A percentile compares a stretch with the other conserved stretches of the same genome.
These are phyloP conservation scores for Rhizoglyphus robini DNA, from an alignment of 1,140 invertebrate genomes.

Conservation along the genomic window DNA sequence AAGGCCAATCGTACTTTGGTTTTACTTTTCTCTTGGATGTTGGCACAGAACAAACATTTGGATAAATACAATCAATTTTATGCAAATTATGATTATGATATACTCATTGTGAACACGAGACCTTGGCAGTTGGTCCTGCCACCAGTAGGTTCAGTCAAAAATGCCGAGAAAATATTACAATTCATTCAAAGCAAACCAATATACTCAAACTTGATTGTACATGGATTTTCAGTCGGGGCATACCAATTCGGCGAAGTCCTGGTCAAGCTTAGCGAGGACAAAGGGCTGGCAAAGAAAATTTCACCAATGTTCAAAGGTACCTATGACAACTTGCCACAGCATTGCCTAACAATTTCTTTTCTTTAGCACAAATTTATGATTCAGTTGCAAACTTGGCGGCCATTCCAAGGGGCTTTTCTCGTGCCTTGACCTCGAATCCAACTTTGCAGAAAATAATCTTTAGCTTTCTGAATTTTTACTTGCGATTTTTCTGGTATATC, in stretches of 20 bases:
- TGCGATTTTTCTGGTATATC: slow-evolving; percentile 57
- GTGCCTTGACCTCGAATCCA: slow-evolving; percentile 3
- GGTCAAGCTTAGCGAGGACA: neutral
- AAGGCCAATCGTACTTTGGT: slow-evolving; percentile 34
- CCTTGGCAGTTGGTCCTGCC: slow-evolving; percentile 73
- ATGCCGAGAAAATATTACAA: slow-evolving; percentile 53
- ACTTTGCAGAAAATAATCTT: slow-evolving; percentile 24
- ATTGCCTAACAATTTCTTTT: neutral
- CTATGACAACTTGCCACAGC: slow-evolving; percentile 1
- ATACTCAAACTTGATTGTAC: slow-evolving; percentile 53
- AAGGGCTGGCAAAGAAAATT: neutral
- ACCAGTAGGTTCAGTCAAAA: slow-evolving; percentile 43
- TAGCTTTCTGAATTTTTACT: slow-evolving; percentile 46
- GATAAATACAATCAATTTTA: slow-evolving; percentile 69
- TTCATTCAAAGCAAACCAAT: slow-evolving; percentile 48
- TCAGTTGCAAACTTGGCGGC: slow-evolving; percentile 14
- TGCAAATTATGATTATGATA: slow-evolving; percentile 65
- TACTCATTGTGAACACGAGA: slow-evolving; percentile 57
- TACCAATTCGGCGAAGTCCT: slow-evolving; percentile 24
- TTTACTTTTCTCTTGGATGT: slow-evolving; percentile 63
- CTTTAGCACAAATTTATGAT: slow-evolving; percentile 21
- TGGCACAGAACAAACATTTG: slow-evolving; percentile 64
- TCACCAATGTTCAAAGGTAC: neutral
- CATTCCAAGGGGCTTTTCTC: slow-evolving; percentile 14
- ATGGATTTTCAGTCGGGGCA: slow-evolving; percentile 56